Percentiles rank a stretch among this genome's conserved stretches.
phyloP scores from a whole-genome alignment of 2,113 vertebrate species.

The Otus sunia region DNA sequence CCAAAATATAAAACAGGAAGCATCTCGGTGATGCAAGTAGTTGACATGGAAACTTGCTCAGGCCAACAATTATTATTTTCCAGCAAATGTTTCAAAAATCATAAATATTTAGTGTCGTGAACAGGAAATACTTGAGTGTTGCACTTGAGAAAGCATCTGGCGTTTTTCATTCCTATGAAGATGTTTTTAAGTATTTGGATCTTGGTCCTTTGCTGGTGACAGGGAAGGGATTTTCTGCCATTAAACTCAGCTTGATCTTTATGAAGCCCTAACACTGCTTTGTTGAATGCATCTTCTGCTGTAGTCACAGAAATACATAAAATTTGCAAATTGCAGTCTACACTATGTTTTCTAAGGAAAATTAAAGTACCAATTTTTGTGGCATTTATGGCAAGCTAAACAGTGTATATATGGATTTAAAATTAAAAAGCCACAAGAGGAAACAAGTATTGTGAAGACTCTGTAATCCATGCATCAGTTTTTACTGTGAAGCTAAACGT shows the following conservation, averaged over 20 bases:
- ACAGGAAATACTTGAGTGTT: not conserved
- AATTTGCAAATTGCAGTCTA: not conserved
- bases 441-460: not conserved
- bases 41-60: conserved; percentile 49
- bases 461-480: not conserved
- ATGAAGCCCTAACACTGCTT: not conserved
- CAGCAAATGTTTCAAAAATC: not conserved
- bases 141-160: not conserved
- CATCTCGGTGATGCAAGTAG: not conserved
- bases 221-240: not conserved
- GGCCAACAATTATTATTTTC: not conserved
- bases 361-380: not conserved
- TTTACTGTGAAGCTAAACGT: not conserved
- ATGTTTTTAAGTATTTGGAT: not conserved
- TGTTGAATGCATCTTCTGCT: not conserved
- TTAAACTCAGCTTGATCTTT: not conserved
- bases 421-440: not conserved
- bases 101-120: not conserved
- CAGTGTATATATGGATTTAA: not conserved
- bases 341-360: not conserved
- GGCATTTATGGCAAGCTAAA: not conserved
- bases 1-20: not conserved
- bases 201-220: not conserved
- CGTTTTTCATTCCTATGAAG: not conserved
- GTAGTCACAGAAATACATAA: not conserved